Evolutionary conservation across 2,888 invertebrate species (phyloP).

Genomic region (Eretmocerus hayati): DNA sequence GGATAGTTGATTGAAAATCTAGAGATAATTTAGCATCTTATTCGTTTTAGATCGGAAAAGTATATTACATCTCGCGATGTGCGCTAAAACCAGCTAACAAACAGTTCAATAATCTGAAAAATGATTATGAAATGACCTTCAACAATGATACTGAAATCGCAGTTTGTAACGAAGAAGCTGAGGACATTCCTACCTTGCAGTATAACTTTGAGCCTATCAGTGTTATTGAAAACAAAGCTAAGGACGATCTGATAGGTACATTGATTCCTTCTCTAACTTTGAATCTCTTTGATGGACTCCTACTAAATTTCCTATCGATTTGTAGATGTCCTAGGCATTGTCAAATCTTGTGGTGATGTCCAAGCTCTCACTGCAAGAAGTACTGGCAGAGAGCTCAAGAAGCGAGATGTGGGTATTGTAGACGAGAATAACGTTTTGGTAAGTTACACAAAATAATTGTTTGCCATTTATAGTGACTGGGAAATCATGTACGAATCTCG

Average conservation of each 20-base stretch:
- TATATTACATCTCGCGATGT: constrained; percentile 82
- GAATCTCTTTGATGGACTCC: neutral
- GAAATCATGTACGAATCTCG: constrained; percentile 1
- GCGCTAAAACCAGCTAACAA: constrained; percentile 91
- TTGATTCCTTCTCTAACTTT: constrained; percentile 6
- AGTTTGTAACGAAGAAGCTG: constrained; percentile 44
- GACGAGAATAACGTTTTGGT: constrained; percentile 76
- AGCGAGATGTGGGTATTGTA: constrained; percentile 80
- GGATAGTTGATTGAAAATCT: no score
- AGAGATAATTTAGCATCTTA: neutral
- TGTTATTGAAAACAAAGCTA: constrained; percentile 60
- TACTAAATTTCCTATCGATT: neutral
- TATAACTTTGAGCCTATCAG: constrained; percentile 52
- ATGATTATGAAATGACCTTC: constrained; percentile 95
- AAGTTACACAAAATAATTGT: constrained; percentile 27
- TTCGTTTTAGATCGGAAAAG: constrained; percentile 60
- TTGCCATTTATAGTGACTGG: neutral
- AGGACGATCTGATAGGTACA: constrained; percentile 68
- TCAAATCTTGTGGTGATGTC: constrained; percentile 66
- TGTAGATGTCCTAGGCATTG: constrained; percentile 83
- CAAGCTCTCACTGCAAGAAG: constrained; percentile 64
- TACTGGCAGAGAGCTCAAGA: constrained; percentile 77
- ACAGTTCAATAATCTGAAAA: constrained; percentile 72
- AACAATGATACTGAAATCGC: constrained; percentile 61
- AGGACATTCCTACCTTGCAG: constrained; percentile 66